Conservation (phyloP, 2,797 vertebrate genomes). For the Sebastes hubbsi region DNA sequence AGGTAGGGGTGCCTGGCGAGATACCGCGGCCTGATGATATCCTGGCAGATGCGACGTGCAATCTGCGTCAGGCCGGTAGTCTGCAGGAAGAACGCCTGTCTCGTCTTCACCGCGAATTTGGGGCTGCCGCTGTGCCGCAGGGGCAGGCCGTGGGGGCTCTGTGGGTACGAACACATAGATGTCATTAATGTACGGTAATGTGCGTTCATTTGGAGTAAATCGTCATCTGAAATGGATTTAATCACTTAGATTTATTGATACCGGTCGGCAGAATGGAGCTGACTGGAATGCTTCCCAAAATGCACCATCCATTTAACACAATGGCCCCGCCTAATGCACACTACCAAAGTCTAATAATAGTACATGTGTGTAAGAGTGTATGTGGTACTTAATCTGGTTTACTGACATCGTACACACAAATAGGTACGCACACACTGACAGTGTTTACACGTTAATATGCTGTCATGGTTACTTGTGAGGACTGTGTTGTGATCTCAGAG, state of each 20-base stretch:
- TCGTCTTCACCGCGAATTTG: conserved; percentile 97
- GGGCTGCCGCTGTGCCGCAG: conserved; percentile 93
- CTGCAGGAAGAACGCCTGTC: conserved; percentile 96
- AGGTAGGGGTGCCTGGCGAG: conserved; percentile 93
- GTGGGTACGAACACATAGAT: not conserved
- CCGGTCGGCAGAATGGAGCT: not conserved
- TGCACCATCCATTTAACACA: not conserved
- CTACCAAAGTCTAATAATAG: not conserved
- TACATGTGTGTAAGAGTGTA: not conserved
- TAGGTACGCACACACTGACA: not conserved
- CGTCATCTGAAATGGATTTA: not conserved
- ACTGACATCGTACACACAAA: not conserved
- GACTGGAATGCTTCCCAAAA: conserved; percentile 23
- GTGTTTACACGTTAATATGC: not conserved
- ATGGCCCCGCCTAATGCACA: not conserved
- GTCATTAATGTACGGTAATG: rapidly evolving
- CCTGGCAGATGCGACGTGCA: conserved; percentile 92
- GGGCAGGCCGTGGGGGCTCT: conserved; percentile 93
- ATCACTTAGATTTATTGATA: conserved; percentile 4
- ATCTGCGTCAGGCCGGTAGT: conserved; percentile 90
- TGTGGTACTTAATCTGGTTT: not conserved
- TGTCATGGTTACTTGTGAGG: not conserved
- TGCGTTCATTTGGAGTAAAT: not conserved
- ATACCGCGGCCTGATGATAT: conserved; percentile 90
- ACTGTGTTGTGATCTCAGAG: not conserved